Conservation (phyloP, 1,140 invertebrate species). For the Microplitis mediator region DNA sequence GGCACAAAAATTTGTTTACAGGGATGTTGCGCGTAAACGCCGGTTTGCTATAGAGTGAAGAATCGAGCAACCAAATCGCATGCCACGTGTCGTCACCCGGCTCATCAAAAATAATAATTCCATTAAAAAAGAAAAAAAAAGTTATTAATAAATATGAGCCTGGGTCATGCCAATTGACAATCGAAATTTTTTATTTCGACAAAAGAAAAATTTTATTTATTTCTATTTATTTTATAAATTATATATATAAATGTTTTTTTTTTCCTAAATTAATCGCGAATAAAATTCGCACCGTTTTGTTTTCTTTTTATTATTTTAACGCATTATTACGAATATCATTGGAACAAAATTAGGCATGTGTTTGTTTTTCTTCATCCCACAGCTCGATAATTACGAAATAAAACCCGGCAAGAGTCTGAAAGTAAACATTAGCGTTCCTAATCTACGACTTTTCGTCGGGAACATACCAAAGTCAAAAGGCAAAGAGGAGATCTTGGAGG, state of each 20-base stretch:
- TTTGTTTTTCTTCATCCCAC: constrained; percentile 76
- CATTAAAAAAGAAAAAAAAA: neutral
- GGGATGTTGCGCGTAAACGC: constrained; percentile 56
- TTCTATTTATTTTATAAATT: constrained; percentile 30
- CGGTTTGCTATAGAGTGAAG: constrained; percentile 62
- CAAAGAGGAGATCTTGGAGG: constrained; percentile 99
- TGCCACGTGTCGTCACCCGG: constrained; percentile 53
- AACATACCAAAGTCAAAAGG: constrained; percentile 99
- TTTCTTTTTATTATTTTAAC: constrained; percentile 26
- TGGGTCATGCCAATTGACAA: neutral
- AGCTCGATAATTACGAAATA: constrained; percentile 99
- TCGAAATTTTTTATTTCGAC: constrained; percentile 40
- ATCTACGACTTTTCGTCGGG: constrained; percentile 99
- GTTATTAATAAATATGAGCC: neutral
- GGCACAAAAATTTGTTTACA: constrained; percentile 58
- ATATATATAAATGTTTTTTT: constrained; percentile 37
- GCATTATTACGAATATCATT: constrained; percentile 37
- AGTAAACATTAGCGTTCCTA: constrained; percentile 99
- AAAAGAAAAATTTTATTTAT: constrained; percentile 33
- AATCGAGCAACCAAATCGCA: constrained; percentile 62
- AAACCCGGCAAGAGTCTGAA: constrained; percentile 98
- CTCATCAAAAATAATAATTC: constrained; percentile 21
- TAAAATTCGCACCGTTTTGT: constrained; percentile 31
- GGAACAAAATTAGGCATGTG: constrained; percentile 70
- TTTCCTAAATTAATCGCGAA: constrained; percentile 40